These are phyloP conservation scores for Sesamia nonagrioides DNA, from an alignment of 1,140 invertebrate species.

Conservation along the genomic window DNA sequence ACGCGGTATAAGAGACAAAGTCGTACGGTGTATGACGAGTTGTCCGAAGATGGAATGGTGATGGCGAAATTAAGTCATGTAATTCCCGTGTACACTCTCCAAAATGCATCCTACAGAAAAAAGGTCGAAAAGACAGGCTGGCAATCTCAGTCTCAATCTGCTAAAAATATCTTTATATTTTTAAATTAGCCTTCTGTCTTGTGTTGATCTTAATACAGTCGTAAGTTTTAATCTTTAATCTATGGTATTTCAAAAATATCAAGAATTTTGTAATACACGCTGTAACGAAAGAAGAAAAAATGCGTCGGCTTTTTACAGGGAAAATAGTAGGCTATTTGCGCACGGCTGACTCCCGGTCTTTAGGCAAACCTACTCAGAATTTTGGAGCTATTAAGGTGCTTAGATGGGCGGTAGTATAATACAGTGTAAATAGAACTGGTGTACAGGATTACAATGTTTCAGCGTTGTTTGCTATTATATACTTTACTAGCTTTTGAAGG, in stretches of 20 bases:
- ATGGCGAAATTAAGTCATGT: too few species aligned
- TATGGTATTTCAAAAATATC: neutral
- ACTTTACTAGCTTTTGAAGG: neutral
- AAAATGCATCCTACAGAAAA: too few species aligned
- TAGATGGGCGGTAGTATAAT: slow-evolving; percentile 20
- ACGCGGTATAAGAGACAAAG: too few species aligned
- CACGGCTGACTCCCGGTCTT: neutral
- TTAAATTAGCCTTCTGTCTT: too few species aligned
- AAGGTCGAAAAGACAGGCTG: too few species aligned
- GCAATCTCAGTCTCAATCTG: too few species aligned
- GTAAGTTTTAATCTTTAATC: neutral
- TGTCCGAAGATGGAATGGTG: too few species aligned
- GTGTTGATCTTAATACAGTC: neutral
- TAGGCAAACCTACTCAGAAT: slow-evolving; percentile 24
- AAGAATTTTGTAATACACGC: neutral
- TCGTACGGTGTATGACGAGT: too few species aligned
- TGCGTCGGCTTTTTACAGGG: neutral
- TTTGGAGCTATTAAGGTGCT: slow-evolving; percentile 33
- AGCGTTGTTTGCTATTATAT: neutral
- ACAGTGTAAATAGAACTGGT: slow-evolving; percentile 38
- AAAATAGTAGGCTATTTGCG: slow-evolving; percentile 4
- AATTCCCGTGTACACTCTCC: too few species aligned
- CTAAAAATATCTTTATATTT: too few species aligned
- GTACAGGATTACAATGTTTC: slow-evolving; percentile 6
- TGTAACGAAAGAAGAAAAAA: neutral